These are phyloP conservation scores for Cetoscarus ocellatus DNA, from an alignment of 2,797 vertebrate genomes.

Conservation along the genomic window DNA sequence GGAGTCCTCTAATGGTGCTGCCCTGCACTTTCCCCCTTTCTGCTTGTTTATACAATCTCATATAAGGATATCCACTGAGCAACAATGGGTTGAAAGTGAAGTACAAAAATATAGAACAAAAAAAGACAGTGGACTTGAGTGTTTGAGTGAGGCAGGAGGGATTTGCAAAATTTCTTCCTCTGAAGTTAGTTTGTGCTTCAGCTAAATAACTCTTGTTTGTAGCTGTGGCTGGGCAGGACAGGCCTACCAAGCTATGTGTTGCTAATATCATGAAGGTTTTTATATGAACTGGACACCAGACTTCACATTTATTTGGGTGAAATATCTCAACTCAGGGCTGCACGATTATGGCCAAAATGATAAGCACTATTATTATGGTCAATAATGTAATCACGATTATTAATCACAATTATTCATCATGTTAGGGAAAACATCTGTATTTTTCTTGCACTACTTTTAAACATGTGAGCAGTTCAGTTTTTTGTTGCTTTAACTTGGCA, in stretches of 20 bases:
- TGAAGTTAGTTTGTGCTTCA: not conserved
- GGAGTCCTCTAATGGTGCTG: constrained; percentile 20
- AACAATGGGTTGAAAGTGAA: constrained; percentile 12
- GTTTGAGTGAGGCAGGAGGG: not conserved
- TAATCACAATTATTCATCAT: no score
- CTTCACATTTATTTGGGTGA: not conserved
- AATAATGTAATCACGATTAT: no score
- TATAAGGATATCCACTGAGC: constrained; percentile 16
- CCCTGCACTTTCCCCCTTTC: constrained; percentile 19
- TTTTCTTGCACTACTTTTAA: no score
- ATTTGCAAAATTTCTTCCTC: not conserved
- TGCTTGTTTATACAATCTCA: constrained; percentile 33
- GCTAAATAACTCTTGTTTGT: not conserved
- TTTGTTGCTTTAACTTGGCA: no score
- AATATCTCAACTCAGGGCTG: not conserved
- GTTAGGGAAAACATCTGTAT: no score
- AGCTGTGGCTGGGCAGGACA: not conserved
- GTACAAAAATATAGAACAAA: not conserved
- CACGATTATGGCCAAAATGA: no score
- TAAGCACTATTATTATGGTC: no score
- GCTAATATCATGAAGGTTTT: not conserved
- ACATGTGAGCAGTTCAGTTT: no score
- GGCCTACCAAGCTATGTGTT: not conserved
- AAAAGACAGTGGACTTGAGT: not conserved
- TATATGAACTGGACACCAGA: not conserved